phyloP scores from a whole-genome alignment of 2,797 vertebrate species.

The Cryptoblepharus egeriae region DNA sequence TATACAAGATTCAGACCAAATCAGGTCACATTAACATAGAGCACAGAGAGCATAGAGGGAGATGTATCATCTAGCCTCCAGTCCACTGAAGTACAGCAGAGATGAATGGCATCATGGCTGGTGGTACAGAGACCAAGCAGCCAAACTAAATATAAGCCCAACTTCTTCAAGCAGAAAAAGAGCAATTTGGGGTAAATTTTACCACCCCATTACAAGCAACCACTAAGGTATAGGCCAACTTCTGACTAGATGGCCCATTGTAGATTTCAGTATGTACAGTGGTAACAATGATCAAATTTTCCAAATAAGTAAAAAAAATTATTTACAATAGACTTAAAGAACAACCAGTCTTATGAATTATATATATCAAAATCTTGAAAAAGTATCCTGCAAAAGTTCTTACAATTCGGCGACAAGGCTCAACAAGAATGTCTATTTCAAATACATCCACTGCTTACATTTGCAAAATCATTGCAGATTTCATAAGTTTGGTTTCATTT shows the following conservation, averaged over 20 bases:
- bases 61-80: too few species aligned
- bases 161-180: background rate
- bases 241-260: slow-evolving; percentile 27
- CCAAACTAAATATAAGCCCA: background rate
- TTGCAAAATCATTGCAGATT: background rate
- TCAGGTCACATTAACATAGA: background rate
- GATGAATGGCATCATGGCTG: background rate
- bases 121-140: background rate
- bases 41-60: too few species aligned
- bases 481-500: slow-evolving; percentile 18
- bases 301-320: slow-evolving; percentile 32
- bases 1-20: background rate
- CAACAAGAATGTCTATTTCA: slow-evolving; percentile 41
- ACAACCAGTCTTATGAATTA: slow-evolving; percentile 10
- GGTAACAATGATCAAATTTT: background rate
- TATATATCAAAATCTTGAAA: slow-evolving; percentile 15
- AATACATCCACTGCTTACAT: background rate
- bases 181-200: too few species aligned
- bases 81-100: too few species aligned
- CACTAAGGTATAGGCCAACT: slow-evolving; percentile 21
- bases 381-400: background rate
- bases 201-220: background rate
- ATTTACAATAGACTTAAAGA: slow-evolving; percentile 39
- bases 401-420: slow-evolving; percentile 26
- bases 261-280: slow-evolving; percentile 16